Evolutionary conservation across 2,797 vertebrate genomes (phyloP).

Genomic region (Tiaroga cobitis): DNA sequence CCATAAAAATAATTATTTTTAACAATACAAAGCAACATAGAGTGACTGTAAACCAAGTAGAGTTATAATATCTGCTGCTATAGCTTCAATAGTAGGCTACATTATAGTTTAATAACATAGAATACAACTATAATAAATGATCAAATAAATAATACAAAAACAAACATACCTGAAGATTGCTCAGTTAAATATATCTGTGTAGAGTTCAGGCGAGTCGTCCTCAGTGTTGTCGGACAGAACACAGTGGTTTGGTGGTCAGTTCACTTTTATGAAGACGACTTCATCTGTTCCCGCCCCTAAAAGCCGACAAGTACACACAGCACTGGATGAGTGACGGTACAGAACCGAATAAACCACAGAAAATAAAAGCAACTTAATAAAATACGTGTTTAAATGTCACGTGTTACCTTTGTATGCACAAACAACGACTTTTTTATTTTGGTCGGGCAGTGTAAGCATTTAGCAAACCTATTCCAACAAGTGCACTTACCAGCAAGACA

Average conservation of each 20-base stretch:
- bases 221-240: neutral
- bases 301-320: neutral
- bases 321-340: neutral
- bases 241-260: neutral
- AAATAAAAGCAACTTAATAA: neutral
- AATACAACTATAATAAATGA: neutral
- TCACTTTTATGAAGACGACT: slow-evolving; percentile 2
- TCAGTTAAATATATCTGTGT: neutral
- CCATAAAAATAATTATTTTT: neutral
- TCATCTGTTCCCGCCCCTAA: slow-evolving; percentile 14
- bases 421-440: neutral
- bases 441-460: too few species aligned
- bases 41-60: neutral
- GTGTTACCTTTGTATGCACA: neutral
- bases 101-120: neutral
- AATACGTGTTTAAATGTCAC: neutral
- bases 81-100: neutral
- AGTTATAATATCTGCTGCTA: neutral
- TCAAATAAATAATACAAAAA: neutral
- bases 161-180: neutral
- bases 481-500: neutral
- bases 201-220: neutral
- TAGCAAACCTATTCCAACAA: neutral
- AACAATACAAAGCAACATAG: neutral
- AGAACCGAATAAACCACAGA: neutral